Evolutionary conservation across 2,113 vertebrate genomes (phyloP), one percentile per base, ranked within the genome.

Genomic region (Spea bombifrons): DNA sequence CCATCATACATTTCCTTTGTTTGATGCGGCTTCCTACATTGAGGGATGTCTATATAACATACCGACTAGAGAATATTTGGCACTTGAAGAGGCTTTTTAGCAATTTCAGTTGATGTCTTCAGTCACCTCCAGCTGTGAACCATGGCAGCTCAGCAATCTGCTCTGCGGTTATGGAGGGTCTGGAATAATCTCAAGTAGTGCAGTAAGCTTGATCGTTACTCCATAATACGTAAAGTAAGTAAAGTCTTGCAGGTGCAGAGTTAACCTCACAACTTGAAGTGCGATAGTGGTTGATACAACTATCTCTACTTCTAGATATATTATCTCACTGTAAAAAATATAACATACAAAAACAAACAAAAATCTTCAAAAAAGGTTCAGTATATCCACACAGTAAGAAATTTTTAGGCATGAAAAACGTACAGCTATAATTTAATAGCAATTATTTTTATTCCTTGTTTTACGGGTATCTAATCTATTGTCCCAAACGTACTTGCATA

Each of bases 91-190:
- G 55, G 75, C 75, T 76, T 70, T 76, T 76, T 76, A 76, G 75
- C 45, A 70, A 69, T 70, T 70, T 48, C 53, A 45, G 53, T 70
- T 76, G 66, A 76, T 77, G 55, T 71, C 67, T 77, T 77, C 55
- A 77, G 75, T 77, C 75, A 63, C 66, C 67, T 71, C 75, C 75
- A 77, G 66, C 66, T 77, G 66, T 61, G 75, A 77, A n/a, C 75
- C 66, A 61, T 77, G 55, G 67, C 75, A 70, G 75, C 53, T 67
- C 47, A n/a, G 17, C 55, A 70, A 57, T 77, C 75, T 71, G 66
- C 75, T 70, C 66, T 71, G 66, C 66, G 8, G 75, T 70, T 63
- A 55, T 46, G 70, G 55, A 63, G 53, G 43, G 48, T 77, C 70
- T 70, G 53, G 66, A 61, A 70, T 76, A 61, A 76, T 69, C 75